Evolutionary conservation across 1,140 invertebrate genomes (phyloP), one percentile per base, ranked within the genome.

Genomic region (Scaptomyza hsui): DNA sequence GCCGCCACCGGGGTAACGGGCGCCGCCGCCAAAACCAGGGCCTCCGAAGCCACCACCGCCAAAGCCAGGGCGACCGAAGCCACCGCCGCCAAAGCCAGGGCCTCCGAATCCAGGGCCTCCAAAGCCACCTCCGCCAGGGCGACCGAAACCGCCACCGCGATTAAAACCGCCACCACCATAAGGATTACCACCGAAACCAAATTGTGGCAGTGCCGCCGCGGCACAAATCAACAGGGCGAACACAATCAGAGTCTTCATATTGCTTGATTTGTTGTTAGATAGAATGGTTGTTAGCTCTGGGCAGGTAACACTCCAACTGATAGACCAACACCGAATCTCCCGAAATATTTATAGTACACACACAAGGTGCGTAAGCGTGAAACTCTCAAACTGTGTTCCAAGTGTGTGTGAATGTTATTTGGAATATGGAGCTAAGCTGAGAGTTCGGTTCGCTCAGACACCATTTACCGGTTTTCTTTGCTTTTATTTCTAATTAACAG

Each of bases 241-340:
- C 39, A 82, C 80, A 67, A 89, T 72, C 18, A 89, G 42, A 39
- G 65, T 62, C 62, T 83, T 90, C 88, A 90, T 90, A 35, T 35
- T 42, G 41, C 18, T 63, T 2, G n/a, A 4, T 39, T 48, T 9
- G 45, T 48, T 9, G 45, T 21, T 49, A 3, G 19, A 26, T 49
- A 15, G 24, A 44, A 41, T 21, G 60, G 29, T 24, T 73, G 59
- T 61, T 26, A 26, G 49, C 68, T 16, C 60, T 45, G 44, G 21
- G 52, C 53, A 55, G 72, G 21, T 55, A 49, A 32, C 15, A 48
- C 7, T 60, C 32, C 37, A 78, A 89, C 85, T 89, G 80, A 85
- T 77, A 61, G n/a, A 35, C 29, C 48, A 41, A 35, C 37, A 21
- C 5, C 19, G 16, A 47, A 48, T 29, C 42, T 42, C 12, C 35